Evolutionary conservation across 2,113 vertebrate genomes (phyloP).

Genomic region (Myocastor coypus): DNA sequence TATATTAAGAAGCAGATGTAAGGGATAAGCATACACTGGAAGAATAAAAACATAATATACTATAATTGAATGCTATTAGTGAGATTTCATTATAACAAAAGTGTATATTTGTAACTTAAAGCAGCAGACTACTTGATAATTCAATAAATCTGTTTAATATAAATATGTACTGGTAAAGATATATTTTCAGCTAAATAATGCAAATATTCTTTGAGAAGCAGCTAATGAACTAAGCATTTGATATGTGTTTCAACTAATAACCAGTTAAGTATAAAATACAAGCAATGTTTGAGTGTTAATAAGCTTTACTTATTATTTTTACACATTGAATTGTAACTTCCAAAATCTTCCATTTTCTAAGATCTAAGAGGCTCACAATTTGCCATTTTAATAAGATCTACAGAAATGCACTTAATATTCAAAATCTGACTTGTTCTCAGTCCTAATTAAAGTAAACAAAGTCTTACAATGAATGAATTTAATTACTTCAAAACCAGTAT

Average conservation of each 20-base stretch:
- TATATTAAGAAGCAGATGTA: neutral
- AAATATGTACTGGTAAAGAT: slow-evolving; percentile 21
- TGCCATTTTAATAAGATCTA: slow-evolving; percentile 79
- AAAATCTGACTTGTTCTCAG: slow-evolving; percentile 81
- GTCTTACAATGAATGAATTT: slow-evolving; percentile 81
- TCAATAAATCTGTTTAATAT: neutral
- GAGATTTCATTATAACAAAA: slow-evolving; percentile 46
- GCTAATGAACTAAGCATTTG: slow-evolving; percentile 19
- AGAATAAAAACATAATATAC: neutral
- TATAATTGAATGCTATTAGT: neutral
- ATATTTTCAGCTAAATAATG: neutral
- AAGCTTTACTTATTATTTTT: slow-evolving; percentile 48
- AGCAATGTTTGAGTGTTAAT: slow-evolving; percentile 22
- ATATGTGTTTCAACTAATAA: slow-evolving; percentile 25
- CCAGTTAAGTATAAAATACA: slow-evolving; percentile 35
- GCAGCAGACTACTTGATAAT: neutral
- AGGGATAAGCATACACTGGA: neutral
- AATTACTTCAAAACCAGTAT: slow-evolving; percentile 82
- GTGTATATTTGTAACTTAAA: slow-evolving; percentile 26
- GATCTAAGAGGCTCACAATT: slow-evolving; percentile 67
- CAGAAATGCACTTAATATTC: slow-evolving; percentile 79
- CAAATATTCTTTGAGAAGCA: slow-evolving; percentile 12
- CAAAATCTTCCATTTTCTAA: slow-evolving; percentile 61
- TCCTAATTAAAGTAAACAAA: slow-evolving; percentile 86
- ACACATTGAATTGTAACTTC: slow-evolving; percentile 49